phyloP scores from a whole-genome alignment of 2,888 invertebrate genomes.

The Nomada fucata region DNA sequence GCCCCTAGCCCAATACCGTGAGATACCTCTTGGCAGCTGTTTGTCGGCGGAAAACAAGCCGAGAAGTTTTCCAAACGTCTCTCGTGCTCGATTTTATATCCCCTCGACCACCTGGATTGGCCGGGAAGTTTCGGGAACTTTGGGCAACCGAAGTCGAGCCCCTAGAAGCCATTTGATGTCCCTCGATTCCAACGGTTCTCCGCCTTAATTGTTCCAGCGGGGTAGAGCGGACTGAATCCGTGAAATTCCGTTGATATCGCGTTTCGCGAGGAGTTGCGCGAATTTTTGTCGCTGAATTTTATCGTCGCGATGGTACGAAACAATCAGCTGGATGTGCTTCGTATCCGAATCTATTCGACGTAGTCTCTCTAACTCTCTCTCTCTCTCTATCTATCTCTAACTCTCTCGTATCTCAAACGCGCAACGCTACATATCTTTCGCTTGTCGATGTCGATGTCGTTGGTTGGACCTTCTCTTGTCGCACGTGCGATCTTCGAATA shows the following conservation, averaged over 20 bases:
- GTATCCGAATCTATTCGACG: conserved; percentile 38
- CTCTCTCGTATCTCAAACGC: conserved; percentile 74
- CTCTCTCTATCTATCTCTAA: conserved; percentile 28
- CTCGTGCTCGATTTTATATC: conserved; percentile 55
- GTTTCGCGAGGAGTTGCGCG: background rate
- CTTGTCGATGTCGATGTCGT: conserved; percentile 75
- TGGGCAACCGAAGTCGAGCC: background rate
- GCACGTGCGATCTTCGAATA: conserved; percentile 72
- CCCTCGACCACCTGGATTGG: conserved; percentile 39
- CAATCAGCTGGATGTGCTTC: conserved; percentile 27
- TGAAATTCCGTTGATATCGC: background rate
- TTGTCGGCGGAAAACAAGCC: conserved; percentile 72
- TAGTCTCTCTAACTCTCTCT: conserved; percentile 44
- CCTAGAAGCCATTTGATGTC: background rate
- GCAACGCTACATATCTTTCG: conserved; percentile 73
- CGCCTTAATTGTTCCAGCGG: background rate
- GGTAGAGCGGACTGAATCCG: background rate
- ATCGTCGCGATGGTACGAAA: background rate
- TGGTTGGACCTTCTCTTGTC: conserved; percentile 60
- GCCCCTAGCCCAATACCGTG: conserved; percentile 24
- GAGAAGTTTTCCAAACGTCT: conserved; percentile 65
- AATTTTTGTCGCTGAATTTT: background rate
- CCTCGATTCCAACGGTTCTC: background rate
- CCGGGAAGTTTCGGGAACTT: conserved; percentile 41
- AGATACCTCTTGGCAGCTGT: conserved; percentile 62